Evolutionary conservation across 1,140 invertebrate genomes (phyloP).

Genomic region (Cotesia typhae): DNA sequence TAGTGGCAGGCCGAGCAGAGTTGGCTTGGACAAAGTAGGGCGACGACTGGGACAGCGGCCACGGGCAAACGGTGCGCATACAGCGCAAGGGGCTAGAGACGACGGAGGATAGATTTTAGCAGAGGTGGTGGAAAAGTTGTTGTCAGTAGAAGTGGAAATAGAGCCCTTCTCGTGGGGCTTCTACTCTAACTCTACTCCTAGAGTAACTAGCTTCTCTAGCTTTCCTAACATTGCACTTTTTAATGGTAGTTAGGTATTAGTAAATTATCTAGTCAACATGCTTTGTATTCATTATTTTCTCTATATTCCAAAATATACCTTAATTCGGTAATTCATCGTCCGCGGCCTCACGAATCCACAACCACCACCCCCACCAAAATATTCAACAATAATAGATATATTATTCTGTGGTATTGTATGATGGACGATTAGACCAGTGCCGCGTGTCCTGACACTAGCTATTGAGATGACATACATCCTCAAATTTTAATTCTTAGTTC

Average conservation of each 20-base stretch:
- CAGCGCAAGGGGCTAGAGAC: constrained; percentile 45
- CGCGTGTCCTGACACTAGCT: neutral
- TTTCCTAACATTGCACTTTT: neutral
- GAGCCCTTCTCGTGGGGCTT: constrained; percentile 55
- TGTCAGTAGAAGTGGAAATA: constrained; percentile 59
- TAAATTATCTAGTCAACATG: neutral
- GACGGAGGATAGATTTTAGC: constrained; percentile 49
- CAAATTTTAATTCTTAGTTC: too few species aligned
- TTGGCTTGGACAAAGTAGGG: constrained; percentile 66
- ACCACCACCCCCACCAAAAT: too few species aligned
- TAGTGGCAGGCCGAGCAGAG: constrained; percentile 48
- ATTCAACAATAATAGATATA: neutral
- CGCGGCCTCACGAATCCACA: too few species aligned
- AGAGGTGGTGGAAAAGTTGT: constrained; percentile 45
- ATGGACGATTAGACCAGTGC: constrained; percentile 30
- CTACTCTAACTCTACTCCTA: constrained; percentile 13
- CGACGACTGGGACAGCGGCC: constrained; percentile 64
- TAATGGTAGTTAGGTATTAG: constrained; percentile 24
- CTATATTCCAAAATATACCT: neutral
- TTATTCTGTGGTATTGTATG: neutral
- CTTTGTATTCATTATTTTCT: constrained; percentile 16
- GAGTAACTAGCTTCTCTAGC: constrained; percentile 8
- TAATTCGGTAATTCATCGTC: too few species aligned
- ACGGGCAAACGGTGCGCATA: constrained; percentile 57
- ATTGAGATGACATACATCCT: too few species aligned